These are phyloP conservation scores for Paradoxurus hermaphroditus DNA, from an alignment of 2,113 vertebrate genomes.

Conservation along the genomic window DNA sequence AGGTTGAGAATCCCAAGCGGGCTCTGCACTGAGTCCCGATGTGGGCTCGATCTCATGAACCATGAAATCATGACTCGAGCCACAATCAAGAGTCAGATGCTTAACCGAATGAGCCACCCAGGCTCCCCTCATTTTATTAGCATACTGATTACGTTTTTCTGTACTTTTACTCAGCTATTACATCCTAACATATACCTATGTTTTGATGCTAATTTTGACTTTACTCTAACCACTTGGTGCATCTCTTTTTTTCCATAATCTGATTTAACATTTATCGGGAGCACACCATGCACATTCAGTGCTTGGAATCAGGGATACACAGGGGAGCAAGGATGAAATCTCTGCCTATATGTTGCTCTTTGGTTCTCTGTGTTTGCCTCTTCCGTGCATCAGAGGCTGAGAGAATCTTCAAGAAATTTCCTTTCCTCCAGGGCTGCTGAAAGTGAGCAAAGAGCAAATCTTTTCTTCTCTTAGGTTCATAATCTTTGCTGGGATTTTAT, in stretches of 20 bases:
- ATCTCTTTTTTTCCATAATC: not conserved
- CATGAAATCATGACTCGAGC: too few species aligned
- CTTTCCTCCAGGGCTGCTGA: not conserved
- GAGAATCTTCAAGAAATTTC: not conserved
- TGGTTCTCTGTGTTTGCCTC: not conserved
- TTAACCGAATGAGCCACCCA: too few species aligned
- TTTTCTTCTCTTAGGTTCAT: not conserved
- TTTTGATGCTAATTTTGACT: not conserved
- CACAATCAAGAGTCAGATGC: too few species aligned
- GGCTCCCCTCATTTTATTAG: not conserved
- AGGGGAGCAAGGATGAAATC: not conserved
- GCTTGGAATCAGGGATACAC: not conserved
- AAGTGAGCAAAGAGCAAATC: not conserved
- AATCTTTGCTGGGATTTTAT: not conserved
- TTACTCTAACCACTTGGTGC: not conserved
- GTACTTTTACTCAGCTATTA: not conserved
- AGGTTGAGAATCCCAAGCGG: too few species aligned
- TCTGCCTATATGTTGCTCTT: not conserved
- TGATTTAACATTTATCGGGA: not conserved
- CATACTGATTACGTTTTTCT: not conserved
- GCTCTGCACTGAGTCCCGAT: too few species aligned
- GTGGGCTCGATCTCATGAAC: too few species aligned
- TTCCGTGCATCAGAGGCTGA: not conserved
- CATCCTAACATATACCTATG: not conserved
- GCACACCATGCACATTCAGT: not conserved